phyloP scores from a whole-genome alignment of 2,797 vertebrate genomes.

The Poecilia wingei region DNA sequence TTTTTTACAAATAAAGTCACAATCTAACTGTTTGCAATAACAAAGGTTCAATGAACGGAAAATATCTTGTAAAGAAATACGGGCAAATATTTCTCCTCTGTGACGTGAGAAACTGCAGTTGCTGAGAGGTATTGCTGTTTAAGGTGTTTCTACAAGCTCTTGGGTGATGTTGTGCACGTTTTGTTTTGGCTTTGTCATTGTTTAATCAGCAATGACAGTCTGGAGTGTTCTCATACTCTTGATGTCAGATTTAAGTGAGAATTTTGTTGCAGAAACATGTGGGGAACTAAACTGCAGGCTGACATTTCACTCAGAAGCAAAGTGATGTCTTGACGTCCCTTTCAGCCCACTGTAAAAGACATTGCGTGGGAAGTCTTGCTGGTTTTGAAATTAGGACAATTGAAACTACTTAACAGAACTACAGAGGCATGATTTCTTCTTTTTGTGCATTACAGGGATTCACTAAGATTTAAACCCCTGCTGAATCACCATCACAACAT shows the following conservation, averaged over 20 bases:
- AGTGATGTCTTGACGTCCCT: not conserved
- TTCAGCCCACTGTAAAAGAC: not conserved
- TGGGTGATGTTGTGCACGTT: not conserved
- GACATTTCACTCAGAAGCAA: not conserved
- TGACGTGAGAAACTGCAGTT: not conserved
- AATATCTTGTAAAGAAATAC: not conserved
- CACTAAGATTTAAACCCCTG: slow-evolving; percentile 24
- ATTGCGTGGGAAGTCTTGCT: not conserved
- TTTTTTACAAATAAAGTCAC: not conserved
- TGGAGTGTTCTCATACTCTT: not conserved
- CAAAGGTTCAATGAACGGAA: not conserved
- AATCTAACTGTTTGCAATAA: not conserved
- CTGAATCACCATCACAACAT: slow-evolving; percentile 17
- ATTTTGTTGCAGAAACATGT: not conserved
- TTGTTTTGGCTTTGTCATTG: not conserved
- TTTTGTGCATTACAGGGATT: slow-evolving; percentile 19
- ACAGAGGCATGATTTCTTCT: slow-evolving; percentile 18
- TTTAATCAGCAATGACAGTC: not conserved
- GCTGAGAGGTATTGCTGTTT: not conserved
- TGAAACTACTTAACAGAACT: slow-evolving; percentile 13
- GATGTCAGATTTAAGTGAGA: not conserved
- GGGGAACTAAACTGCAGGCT: not conserved
- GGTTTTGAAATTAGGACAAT: slow-evolving; percentile 22
- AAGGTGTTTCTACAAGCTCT: not conserved
- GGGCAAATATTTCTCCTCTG: not conserved